Base-by-base conservation (phyloP, 2,888 invertebrate genomes). In the Argynnis bischoffii region DNA sequence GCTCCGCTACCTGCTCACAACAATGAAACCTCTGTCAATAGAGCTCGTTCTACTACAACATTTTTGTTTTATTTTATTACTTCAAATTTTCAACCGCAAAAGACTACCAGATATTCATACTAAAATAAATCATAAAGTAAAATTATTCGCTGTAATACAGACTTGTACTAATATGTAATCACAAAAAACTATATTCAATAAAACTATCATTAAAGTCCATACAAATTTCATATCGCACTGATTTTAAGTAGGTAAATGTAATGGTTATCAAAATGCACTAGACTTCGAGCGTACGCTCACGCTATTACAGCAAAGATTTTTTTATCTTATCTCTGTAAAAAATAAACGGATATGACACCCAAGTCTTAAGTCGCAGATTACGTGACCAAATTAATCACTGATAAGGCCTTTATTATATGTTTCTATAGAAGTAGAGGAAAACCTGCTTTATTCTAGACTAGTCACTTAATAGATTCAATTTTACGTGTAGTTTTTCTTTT, bases 301-400 rank as follows among this genome's bases (percentile, higher is more conserved):
- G 70, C 54, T 73, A 76, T 79, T 86, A 88, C 87, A 84, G 72
- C 76, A 75, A 77, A 69, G 65, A 72, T 77, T 79, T 41, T 41
- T 75, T 79, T 88, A 88, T 90, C 89, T 91, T 88, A 91, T 90
- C 90, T 81, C 70, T 75, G 79, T 81, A 78, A 82, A 82, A 87
- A 87, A 87, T 86, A 81, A 83, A 86, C 80, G 81, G 83, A 86
- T 82, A 81, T 81, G 81, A 82, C 80, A 80, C 75, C 78, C 70
- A 77, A 79, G 78, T 78, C 80, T n/a, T 77, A 79, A 80, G 78
- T 78, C 76, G 79, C 79, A 81, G 84, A 87, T 87, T 87, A 83
- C 81, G 78, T 74, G 79, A 79, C 81, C 80, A 87, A 86, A 87
- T 88, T 87, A 87, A 87, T 86, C 82, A 85, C 78, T 84, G 84